Base-by-base conservation (phyloP, 2,113 vertebrate genomes). In the Thalassoma bifasciatum region DNA sequence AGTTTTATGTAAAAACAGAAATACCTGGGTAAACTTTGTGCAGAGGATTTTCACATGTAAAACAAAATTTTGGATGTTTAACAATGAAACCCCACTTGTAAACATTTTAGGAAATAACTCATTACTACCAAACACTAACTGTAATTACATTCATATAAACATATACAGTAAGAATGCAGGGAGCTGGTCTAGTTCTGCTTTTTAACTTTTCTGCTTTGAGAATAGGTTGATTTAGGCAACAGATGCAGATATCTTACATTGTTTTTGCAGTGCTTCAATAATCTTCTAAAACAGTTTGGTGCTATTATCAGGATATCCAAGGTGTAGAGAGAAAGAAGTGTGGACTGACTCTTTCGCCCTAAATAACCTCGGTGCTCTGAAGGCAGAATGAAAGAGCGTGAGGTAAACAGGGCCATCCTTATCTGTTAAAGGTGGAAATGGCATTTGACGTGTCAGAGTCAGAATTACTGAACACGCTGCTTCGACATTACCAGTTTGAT, bases 381-480 rank as follows among this genome's bases (percentile, higher is more conserved):
- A 40, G 54, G n/a, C 47, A 26, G 37, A 58, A 9, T 1, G 24
- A 30, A 11, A 13, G 50, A 51, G 30, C 13, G 52, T 12, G 53
- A 63, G 47, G 71, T 51, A 81, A 84, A 86, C 68, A 75, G 59
- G 68, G 61, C 53, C 61, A 49, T 75, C 74, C 71, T 92, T 91
- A 91, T 90, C 89, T 72, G 54, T 36, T 36, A 34, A 84, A 61
- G 70, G 66, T 77, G 80, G 59, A 75, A 77, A 73, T 78, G 74
- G 61, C 79, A 78, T 89, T 72, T 82, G 87, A 89, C 86, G 71
- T 79, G 72, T 86, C 78, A 77, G 44, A 69, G 82, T 84, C 75
- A 74, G 77, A 81, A 85, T 87, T 81, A 74, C 84, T 77, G 34
- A 84, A 83, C 85, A 30, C 73, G 78, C 87, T 87, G 84, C 79